Conservation (phyloP, 1,140 invertebrate genomes). For the Lerema accius region DNA sequence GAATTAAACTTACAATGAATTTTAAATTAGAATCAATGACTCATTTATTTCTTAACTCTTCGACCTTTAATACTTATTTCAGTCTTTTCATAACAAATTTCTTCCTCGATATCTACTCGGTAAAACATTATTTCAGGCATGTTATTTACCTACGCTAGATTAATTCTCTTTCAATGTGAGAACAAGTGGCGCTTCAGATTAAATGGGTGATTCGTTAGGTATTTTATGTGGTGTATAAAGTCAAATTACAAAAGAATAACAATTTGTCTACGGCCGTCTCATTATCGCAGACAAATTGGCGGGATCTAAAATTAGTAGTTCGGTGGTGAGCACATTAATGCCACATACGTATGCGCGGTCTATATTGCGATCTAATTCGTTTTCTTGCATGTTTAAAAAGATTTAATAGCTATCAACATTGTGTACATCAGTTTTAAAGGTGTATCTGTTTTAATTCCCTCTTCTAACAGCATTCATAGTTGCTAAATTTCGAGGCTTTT, state of each 20-base stretch:
- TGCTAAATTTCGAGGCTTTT: too few species aligned
- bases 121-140: neutral
- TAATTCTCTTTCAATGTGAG: constrained; percentile 28
- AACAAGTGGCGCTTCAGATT: constrained; percentile 11
- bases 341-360: too few species aligned
- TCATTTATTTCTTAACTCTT: too few species aligned
- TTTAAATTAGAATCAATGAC: too few species aligned
- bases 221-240: constrained; percentile 32
- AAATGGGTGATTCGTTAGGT: constrained; percentile 10
- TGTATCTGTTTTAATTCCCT: too few species aligned
- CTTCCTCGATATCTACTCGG: neutral
- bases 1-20: too few species aligned
- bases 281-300: constrained; percentile 10
- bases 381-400: neutral
- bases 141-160: constrained; percentile 18
- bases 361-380: neutral
- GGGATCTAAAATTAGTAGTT: constrained; percentile 10
- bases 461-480: too few species aligned
- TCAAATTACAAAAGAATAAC: constrained; percentile 29
- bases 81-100: neutral
- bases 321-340: too few species aligned
- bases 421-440: too few species aligned
- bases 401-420: too few species aligned
- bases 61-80: too few species aligned
- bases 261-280: constrained; percentile 22